Evolutionary conservation across 2,113 vertebrate species (phyloP).

Genomic region (Cyprinodon brontotheroides): DNA sequence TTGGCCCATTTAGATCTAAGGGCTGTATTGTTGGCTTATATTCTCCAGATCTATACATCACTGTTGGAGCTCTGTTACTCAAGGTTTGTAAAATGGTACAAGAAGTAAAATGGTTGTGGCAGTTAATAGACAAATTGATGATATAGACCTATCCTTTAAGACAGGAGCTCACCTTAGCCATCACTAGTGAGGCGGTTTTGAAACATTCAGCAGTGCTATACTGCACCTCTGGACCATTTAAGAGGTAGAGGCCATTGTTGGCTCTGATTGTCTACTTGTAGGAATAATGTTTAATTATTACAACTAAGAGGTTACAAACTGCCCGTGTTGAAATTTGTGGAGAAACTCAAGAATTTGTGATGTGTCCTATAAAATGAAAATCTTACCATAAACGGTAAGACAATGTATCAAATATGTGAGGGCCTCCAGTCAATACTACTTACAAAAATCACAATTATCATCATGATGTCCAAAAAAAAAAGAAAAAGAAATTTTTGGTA

Average conservation of each 20-base stretch:
- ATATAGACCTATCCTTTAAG: conserved; percentile 43
- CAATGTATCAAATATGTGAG: conserved; percentile 15
- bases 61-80: conserved; percentile 62
- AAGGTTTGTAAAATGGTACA: conserved; percentile 39
- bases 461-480: conserved; percentile 9
- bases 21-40: conserved; percentile 36
- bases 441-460: conserved; percentile 31
- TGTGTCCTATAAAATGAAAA: conserved; percentile 13
- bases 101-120: conserved; percentile 42
- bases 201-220: conserved; percentile 72
- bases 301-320: conserved; percentile 47
- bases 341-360: neutral
- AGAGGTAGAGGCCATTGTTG: conserved; percentile 71
- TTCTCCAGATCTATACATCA: conserved; percentile 39
- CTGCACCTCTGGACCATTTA: conserved; percentile 65
- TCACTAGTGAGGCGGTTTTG: conserved; percentile 78
- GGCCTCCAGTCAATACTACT: conserved; percentile 35
- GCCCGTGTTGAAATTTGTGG: neutral
- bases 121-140: conserved; percentile 50
- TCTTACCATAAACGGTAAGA: conserved; percentile 9
- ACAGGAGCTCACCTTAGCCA: conserved; percentile 56
- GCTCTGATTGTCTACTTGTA: conserved; percentile 73
- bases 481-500: conserved; percentile 8
- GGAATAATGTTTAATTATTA: conserved; percentile 55
- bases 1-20: conserved; percentile 37